Evolutionary conservation across 2,888 invertebrate genomes (phyloP), one percentile per base, ranked within the genome.

Genomic region (Odontocolon sp.): DNA sequence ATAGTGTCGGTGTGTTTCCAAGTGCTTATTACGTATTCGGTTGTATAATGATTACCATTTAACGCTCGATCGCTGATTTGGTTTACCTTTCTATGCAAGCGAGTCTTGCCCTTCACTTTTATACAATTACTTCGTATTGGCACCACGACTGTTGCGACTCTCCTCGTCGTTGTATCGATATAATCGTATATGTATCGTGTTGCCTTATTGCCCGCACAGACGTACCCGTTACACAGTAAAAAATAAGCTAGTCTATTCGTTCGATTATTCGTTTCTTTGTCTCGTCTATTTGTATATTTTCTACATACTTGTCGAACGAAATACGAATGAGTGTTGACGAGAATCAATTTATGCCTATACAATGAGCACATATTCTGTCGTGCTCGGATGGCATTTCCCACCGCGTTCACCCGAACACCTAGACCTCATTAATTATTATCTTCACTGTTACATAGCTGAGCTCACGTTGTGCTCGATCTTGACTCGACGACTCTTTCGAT

Each of bases 41-140:
- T 77, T 71, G 78, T 78, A 83, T 82, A 85, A 83, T 86, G 83
- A 86, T 86, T 83, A 81, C 77, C 77, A 80, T 79, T 83, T 83
- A 83, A 85, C 83, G 82, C 75, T 84, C 81, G 82, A 86, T 86
- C 78, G 74, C 68, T 78, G 75, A 83, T 81, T 80, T 80, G 82
- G 82, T 81, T 81, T 85, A 81, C 85, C 84, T 83, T 86, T 86
- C 86, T 83, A 83, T 68, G 74, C 63, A 80, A 78, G 77, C 71
- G 70, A 77, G 69, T 78, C 57, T 71, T 70, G 42, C 84, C 86
- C 85, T 86, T 86, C 85, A 86, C 86, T 86, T 84, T 76, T 78
- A 67, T 79, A 77, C 67, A 75, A 71, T 74, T 72, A 77, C 72
- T 63, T 50, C 61, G 61, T 56, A 69, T 40, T 18, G 26, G 33